A percentile compares a stretch with the other conserved stretches of the same genome.
Conservation (phyloP, 2,797 vertebrate genomes). For the Sebastes iracundus region DNA sequence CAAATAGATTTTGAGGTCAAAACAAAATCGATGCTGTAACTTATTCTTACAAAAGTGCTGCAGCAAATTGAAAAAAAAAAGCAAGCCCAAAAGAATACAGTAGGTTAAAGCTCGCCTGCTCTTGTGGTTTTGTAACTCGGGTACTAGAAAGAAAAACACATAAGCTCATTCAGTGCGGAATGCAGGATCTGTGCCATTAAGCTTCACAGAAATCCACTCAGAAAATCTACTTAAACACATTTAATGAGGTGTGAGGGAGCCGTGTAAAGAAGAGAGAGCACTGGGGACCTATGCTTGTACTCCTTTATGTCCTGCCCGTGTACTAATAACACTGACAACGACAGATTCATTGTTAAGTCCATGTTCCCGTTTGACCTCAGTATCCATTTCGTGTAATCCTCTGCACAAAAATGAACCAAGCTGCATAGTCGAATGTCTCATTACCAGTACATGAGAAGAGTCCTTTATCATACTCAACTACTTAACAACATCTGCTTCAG, state of each 20-base stretch:
- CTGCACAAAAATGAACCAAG: not conserved
- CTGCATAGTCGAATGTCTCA: not conserved
- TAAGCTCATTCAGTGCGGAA: slow-evolving; percentile 30
- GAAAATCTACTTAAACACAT: slow-evolving; percentile 61
- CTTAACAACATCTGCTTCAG: slow-evolving; percentile 18
- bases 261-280: slow-evolving; percentile 36
- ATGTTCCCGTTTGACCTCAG: slow-evolving; percentile 32
- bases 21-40: slow-evolving; percentile 24
- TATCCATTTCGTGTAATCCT: slow-evolving; percentile 19
- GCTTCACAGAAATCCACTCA: slow-evolving; percentile 46
- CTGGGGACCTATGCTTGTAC: slow-evolving; percentile 16
- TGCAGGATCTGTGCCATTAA: slow-evolving; percentile 50
- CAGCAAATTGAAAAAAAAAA: slow-evolving; percentile 26
- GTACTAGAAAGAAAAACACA: slow-evolving; percentile 19
- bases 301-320: slow-evolving; percentile 45
- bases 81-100: slow-evolving; percentile 9
- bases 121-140: slow-evolving; percentile 35
- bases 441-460: not conserved
- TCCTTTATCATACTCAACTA: slow-evolving; percentile 19
- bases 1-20: slow-evolving; percentile 49
- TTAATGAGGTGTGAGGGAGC: slow-evolving; percentile 64
- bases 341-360: slow-evolving; percentile 11
- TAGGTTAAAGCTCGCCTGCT: not conserved
- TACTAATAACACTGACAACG: slow-evolving; percentile 35
- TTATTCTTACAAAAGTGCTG: slow-evolving; percentile 33